These are phyloP conservation scores for Oncorhynchus mykiss DNA, from an alignment of 2,113 vertebrate species.

Conservation along the genomic window DNA sequence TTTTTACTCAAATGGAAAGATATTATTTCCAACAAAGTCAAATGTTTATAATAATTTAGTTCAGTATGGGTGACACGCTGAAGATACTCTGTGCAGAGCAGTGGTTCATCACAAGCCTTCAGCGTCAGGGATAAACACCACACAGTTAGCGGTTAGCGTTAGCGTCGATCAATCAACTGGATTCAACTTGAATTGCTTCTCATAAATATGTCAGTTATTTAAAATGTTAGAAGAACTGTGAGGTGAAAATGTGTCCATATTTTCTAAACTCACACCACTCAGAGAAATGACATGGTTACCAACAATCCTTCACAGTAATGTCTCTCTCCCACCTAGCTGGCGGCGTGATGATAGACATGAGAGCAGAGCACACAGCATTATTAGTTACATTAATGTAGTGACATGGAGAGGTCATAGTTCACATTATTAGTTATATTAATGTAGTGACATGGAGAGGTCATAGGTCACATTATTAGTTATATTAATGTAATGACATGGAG, in stretches of 20 bases:
- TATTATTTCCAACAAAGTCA: too few relatives aligned
- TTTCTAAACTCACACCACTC: background rate
- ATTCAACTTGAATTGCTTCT: background rate
- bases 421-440: slow-evolving; percentile 41
- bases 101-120: too few relatives aligned
- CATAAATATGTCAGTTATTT: background rate
- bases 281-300: background rate
- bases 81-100: too few relatives aligned
- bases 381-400: slow-evolving; percentile 35
- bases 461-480: too few relatives aligned
- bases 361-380: slow-evolving; percentile 27
- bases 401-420: too few relatives aligned
- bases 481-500: too few relatives aligned
- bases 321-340: too few relatives aligned
- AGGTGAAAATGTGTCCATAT: background rate
- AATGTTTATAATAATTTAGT: too few relatives aligned
- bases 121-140: too few relatives aligned
- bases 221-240: background rate
- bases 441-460: background rate
- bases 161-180: background rate
- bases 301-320: background rate
- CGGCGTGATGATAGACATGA: background rate
- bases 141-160: background rate
- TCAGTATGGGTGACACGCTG: too few relatives aligned
- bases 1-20: background rate